Conservation (phyloP, 2,113 vertebrate genomes). For the Glaucidium brasilianum region DNA sequence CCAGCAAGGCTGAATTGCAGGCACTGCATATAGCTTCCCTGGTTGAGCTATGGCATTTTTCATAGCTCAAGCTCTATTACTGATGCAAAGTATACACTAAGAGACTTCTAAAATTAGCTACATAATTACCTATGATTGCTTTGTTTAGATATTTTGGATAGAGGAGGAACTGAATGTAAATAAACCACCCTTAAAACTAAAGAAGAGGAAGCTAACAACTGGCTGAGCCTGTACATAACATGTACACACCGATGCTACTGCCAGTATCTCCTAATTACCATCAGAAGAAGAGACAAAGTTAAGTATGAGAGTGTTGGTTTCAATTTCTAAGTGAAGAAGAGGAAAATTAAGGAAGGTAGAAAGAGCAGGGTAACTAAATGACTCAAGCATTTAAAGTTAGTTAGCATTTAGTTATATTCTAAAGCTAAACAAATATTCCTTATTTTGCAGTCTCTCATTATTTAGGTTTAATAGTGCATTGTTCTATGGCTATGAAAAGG, state of each 20-base stretch:
- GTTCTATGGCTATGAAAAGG: not conserved
- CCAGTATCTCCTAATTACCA: not conserved
- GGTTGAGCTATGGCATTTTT: not conserved
- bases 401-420: not conserved
- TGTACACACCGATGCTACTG: not conserved
- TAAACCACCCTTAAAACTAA: not conserved
- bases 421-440: not conserved
- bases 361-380: not conserved
- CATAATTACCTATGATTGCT: not conserved
- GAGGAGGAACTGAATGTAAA: not conserved
- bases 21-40: not conserved
- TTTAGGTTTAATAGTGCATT: not conserved
- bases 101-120: not conserved
- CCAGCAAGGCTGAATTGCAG: not conserved
- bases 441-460: not conserved
- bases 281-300: not conserved
- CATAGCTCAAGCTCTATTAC: not conserved
- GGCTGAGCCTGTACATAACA: not conserved
- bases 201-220: not conserved
- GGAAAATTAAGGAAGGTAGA: not conserved
- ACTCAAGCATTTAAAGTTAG: not conserved
- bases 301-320: not conserved
- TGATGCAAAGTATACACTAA: not conserved
- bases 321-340: not conserved
- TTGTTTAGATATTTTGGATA: not conserved